Evolutionary conservation across 2,113 vertebrate genomes (phyloP).

Genomic region (Alces alces): DNA sequence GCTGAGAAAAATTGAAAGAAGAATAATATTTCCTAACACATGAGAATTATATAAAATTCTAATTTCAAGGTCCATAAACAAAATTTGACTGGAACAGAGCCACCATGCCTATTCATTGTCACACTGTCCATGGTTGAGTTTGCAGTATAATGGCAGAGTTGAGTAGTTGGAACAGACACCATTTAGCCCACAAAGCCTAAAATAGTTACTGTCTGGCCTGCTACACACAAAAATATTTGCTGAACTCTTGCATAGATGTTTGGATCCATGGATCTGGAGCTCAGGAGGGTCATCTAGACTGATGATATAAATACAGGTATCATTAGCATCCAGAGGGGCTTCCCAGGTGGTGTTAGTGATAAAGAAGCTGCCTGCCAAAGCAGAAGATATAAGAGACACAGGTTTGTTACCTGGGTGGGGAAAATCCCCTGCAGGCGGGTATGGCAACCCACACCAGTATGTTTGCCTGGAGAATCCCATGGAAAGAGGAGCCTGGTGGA

Average conservation of each 20-base stretch:
- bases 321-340: not conserved
- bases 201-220: not conserved
- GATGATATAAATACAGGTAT: not conserved
- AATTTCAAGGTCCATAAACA: not conserved
- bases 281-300: not conserved
- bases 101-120: not conserved
- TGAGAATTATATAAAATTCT: not conserved
- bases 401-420: not conserved
- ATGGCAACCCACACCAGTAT: not conserved
- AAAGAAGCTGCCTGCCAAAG: not conserved
- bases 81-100: not conserved
- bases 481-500: accelerated
- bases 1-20: not conserved
- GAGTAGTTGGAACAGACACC: not conserved
- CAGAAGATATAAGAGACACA: not conserved
- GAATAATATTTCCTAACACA: not conserved
- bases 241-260: not conserved
- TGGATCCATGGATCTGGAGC: not conserved
- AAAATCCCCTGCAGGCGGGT: not conserved
- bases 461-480: not conserved
- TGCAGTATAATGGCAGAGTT: not conserved
- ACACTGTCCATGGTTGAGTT: not conserved
- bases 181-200: not conserved
- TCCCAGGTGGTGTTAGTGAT: not conserved
- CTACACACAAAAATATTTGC: not conserved